Conservation (phyloP, 2,888 invertebrate species). For the Pyrgus malvae region DNA sequence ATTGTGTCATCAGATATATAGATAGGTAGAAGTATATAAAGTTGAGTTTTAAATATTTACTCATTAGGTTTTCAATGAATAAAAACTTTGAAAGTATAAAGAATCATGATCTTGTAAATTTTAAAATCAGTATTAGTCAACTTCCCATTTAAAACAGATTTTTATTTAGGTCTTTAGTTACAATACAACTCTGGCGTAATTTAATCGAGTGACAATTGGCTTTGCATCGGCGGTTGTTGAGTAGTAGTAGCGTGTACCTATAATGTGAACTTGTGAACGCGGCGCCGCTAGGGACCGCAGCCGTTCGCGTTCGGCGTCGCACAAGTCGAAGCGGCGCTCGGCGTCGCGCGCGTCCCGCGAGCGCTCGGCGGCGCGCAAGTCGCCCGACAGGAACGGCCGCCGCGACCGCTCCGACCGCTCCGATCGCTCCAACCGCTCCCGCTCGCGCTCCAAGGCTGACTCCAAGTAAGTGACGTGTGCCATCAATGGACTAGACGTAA, state of each 20-base stretch:
- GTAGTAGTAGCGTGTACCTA: not conserved
- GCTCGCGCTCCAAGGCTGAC: conserved; percentile 29
- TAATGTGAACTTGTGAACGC: conserved; percentile 7
- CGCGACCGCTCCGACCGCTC: conserved; percentile 43
- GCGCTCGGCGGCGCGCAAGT: conserved; percentile 41
- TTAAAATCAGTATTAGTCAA: no score
- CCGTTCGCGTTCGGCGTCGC: conserved; percentile 57
- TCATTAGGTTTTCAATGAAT: no score
- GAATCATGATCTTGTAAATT: no score
- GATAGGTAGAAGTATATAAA: no score
- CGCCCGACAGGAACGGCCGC: conserved; percentile 48
- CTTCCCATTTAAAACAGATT: no score
- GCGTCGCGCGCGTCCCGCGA: conserved; percentile 45
- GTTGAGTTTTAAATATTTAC: no score
- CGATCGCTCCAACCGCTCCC: conserved; percentile 32
- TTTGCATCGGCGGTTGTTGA: not conserved
- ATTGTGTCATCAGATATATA: no score
- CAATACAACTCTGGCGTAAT: not conserved
- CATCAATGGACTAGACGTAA: conserved; percentile 45
- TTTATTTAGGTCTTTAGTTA: no score
- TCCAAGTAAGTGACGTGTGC: conserved; percentile 58
- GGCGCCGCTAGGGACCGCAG: conserved; percentile 63
- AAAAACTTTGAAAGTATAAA: no score
- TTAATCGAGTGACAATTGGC: not conserved
- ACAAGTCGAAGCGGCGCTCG: conserved; percentile 52